These are phyloP conservation scores for Colletes gigas DNA, from an alignment of 1,140 invertebrate genomes.

Conservation along the genomic window DNA sequence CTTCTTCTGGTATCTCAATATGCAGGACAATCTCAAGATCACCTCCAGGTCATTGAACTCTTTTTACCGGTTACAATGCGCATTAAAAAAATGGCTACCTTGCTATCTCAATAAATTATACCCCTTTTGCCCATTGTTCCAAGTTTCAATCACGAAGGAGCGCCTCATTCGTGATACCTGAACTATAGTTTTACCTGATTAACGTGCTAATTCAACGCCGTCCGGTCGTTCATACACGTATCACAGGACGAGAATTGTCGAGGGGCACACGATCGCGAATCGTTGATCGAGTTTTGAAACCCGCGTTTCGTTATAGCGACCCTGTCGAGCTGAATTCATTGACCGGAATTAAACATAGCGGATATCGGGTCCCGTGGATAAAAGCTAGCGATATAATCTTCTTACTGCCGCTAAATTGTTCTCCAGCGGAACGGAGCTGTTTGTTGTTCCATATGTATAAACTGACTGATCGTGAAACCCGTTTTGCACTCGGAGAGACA, in stretches of 20 bases:
- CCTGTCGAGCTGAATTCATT: neutral
- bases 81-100: too few relatives aligned
- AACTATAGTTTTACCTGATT: neutral
- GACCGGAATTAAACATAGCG: constrained; percentile 36
- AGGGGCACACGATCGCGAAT: neutral
- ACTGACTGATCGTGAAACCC: constrained; percentile 30
- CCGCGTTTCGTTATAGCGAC: neutral
- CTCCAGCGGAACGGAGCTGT: neutral
- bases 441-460: constrained; percentile 26
- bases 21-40: too few relatives aligned
- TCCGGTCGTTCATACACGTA: neutral
- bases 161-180: too few relatives aligned
- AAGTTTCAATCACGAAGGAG: neutral
- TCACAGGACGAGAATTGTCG: neutral
- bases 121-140: neutral
- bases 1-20: too few relatives aligned
- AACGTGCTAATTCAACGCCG: constrained; percentile 18
- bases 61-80: too few relatives aligned
- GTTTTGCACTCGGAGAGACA: neutral
- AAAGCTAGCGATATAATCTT: constrained; percentile 43
- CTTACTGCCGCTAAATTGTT: constrained; percentile 40
- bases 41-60: too few relatives aligned
- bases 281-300: constrained; percentile 34
- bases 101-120: too few relatives aligned
- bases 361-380: neutral